A percentile compares a stretch with the other conserved stretches of the same genome.
These are phyloP conservation scores for Chaetodon trifascialis DNA, from an alignment of 2,113 vertebrate genomes.

Conservation along the genomic window DNA sequence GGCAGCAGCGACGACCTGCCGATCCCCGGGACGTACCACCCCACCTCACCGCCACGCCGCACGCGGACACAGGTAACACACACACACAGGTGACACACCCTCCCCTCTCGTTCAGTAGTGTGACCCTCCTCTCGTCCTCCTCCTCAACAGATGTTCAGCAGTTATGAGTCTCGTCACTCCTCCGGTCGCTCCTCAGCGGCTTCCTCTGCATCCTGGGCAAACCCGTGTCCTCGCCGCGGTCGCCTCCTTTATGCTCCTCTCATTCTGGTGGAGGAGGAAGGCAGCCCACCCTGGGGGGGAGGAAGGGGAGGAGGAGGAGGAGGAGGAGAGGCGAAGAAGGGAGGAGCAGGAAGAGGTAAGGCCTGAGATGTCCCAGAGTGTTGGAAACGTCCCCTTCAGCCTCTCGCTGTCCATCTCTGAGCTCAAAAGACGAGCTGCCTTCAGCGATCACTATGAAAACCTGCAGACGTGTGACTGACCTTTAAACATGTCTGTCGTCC, in stretches of 20 bases:
- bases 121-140: not conserved
- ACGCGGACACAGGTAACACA: constrained; percentile 77
- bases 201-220: constrained; percentile 88
- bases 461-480: not conserved
- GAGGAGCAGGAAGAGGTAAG: constrained; percentile 66
- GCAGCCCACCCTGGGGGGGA: constrained; percentile 66
- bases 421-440: too few species aligned
- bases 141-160: constrained; percentile 54
- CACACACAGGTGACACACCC: constrained; percentile 22
- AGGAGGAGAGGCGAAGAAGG: constrained; percentile 52
- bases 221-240: constrained; percentile 83
- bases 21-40: constrained; percentile 92
- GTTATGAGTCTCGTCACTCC: constrained; percentile 73
- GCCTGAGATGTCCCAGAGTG: not conserved
- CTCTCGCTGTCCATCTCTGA: too few species aligned
- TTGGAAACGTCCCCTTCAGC: too few species aligned
- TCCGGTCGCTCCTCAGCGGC: constrained; percentile 70
- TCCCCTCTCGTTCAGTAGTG: not conserved
- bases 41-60: constrained; percentile 79
- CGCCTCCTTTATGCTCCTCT: constrained; percentile 92
- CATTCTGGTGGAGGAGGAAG: constrained; percentile 88
- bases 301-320: constrained; percentile 29
- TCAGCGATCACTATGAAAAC: too few species aligned
- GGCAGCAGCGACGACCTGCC: constrained; percentile 92
- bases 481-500: not conserved